Evolutionary conservation across 2,113 vertebrate species (phyloP).

Genomic region (Zosterops japonicus): DNA sequence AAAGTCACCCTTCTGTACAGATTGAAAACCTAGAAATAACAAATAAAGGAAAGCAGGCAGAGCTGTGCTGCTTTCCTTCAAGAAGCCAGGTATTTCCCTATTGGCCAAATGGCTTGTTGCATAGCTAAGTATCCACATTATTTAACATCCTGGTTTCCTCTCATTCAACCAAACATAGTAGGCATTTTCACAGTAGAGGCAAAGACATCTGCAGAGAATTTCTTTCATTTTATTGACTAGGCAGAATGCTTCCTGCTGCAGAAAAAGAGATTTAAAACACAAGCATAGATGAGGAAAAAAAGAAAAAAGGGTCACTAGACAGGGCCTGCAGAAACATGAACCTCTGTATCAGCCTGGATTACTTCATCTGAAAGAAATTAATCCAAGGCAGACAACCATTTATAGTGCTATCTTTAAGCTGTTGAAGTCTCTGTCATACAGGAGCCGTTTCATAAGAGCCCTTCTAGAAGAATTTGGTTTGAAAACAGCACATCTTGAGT

Average conservation of each 20-base stretch:
- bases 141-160: not conserved
- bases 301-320: not conserved
- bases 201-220: not conserved
- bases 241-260: not conserved
- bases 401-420: not conserved
- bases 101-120: not conserved
- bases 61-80: not conserved
- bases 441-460: not conserved
- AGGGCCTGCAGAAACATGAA: not conserved
- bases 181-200: not conserved
- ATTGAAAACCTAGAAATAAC: not conserved
- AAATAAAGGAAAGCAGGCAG: not conserved
- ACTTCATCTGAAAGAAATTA: not conserved
- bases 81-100: not conserved
- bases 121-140: not conserved
- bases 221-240: not conserved
- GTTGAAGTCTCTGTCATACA: not conserved
- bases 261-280: not conserved
- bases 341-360: not conserved
- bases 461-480: not conserved
- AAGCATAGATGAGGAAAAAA: not conserved
- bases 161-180: not conserved
- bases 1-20: not conserved
- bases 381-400: not conserved
- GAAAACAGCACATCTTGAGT: not conserved